Base-by-base conservation (phyloP, 92 coral and sea anemone genomes). In the Montipora capitata region DNA sequence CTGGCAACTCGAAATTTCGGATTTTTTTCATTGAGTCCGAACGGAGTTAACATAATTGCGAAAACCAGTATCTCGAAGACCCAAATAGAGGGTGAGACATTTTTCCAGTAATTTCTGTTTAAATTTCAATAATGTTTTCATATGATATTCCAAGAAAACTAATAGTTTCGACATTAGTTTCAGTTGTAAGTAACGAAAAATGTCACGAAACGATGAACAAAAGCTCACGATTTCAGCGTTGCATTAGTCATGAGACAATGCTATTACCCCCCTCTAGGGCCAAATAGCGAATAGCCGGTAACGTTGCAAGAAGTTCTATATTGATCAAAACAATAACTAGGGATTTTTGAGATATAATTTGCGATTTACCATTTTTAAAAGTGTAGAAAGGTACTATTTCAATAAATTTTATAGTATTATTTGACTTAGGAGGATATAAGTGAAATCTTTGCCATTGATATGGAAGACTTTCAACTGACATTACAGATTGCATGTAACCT, bases 241-340 rank as follows among this genome's bases (percentile, higher is more conserved):
- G 56, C 59, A 78, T 57, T 64, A 65, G 44, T 65, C 3, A 38
- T 72, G 70, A 13, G 69, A 79, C 96, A 95, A 79, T 95, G 71
- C 75, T 64, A 59, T 69, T 80, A 88, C 98, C 98, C 98, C 98
- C 98, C 98, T 95, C 96, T 95, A 95, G 69, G 10, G 76, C 70
- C 83, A 15, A 87, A 95, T 84, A 65, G 90, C 66, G 85, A 92
- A 73, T 87, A 42, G 56, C 38, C 49, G 20, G 64, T 20, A 0
- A 52, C 38, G 89, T 88, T 72, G 75, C 54, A 88, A 88, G 95
- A 92, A 92, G 49, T 58, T 35, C 43, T 17, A 10, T 56, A 13
- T 73, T 76, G 84, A 92, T 92, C 94, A 51, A 13, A 13, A 3
- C 7, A 70, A 49, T 68, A 13, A 52, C 17, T 38, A 14, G 40